Evolutionary conservation across 2,113 vertebrate species (phyloP), one percentile per base, ranked within the genome.

Genomic region (Halcyon malimbica): DNA sequence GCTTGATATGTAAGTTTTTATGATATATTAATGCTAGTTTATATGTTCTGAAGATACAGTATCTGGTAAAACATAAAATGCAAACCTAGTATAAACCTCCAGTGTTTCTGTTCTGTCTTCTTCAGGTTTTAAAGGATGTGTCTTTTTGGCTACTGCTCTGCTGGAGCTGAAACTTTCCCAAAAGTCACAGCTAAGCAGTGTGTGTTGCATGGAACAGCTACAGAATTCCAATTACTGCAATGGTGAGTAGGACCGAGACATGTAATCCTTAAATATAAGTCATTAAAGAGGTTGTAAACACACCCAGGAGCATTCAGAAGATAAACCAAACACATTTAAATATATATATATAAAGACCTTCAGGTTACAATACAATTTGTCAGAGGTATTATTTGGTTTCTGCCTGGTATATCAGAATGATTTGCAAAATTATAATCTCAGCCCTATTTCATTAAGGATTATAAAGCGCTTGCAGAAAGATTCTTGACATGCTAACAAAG

Each of bases 141-240:
- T 92, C 92, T 92, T 81, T 95, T 90, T 93, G 94, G 94, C 95
- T 96, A 79, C 91, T 65, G 50, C 81, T 82, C 57, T 92, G 86
- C 83, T 94, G 92, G 70, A 93, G 71, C 86, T 95, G 95, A 97
- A 95, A 87, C 80, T 95, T 87, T 91, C 92, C 94, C 90, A 90
- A 87, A 96, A 89, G 89, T 94, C 80, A 19, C 74, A 95, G 92
- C 92, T 92, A 89, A 95, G 89, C 92, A 91, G 90, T 93, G 92
- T 95, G 86, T 96, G 87, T 89, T 95, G 86, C 77, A 89, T 29
- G 86, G 74, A 70, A 95, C 94, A 92, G 57, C 94, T 76, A 87
- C 95, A 50, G 95, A 96, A 96, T 96, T 96, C 95, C 92, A 96
- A 91, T 96, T 94, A 96, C 91, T 85, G 89, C 87, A 92, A 89